Percentiles rank a stretch among this genome's conserved stretches.
Evolutionary conservation across 2,113 vertebrate genomes (phyloP).

Genomic region (Rattus norvegicus): GRCr8 NC_086027.1:36816001-36816500

Average conservation of each 20-base stretch:
- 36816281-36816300: too few relatives aligned
- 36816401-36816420: background rate
- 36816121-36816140: background rate
- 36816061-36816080: background rate
- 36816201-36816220: background rate
- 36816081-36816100: background rate
- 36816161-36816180: background rate
- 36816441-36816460: background rate
- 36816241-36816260: background rate
- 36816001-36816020: background rate
- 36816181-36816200: background rate
- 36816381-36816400: background rate
- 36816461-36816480: rapidly evolving
- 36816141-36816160: background rate
- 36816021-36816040: background rate
- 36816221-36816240: background rate
- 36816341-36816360: background rate
- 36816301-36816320: background rate
- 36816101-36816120: background rate
- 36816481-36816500: background rate
- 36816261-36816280: background rate
- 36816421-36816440: background rate
- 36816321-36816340: background rate
- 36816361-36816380: background rate
- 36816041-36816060: background rate